Evolutionary conservation across 2,797 vertebrate species (phyloP).

Genomic region (Alca torda): DNA sequence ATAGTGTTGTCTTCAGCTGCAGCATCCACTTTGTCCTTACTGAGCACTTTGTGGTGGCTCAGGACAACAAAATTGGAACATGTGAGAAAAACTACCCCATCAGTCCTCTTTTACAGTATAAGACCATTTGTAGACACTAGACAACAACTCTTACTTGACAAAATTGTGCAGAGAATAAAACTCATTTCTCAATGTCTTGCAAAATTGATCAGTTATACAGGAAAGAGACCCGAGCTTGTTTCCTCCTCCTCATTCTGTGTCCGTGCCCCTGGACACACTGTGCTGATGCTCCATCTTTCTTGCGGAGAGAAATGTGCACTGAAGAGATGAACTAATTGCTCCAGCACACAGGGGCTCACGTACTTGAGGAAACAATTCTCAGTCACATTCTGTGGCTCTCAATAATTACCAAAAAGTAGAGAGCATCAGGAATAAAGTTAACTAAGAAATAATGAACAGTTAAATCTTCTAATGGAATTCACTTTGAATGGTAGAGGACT

Average conservation of each 20-base stretch:
- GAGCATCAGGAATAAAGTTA: background rate
- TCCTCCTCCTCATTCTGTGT: background rate
- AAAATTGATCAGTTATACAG: background rate
- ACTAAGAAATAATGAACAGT: background rate
- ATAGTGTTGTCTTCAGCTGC: background rate
- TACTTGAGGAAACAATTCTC: background rate
- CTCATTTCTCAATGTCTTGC: background rate
- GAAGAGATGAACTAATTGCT: background rate
- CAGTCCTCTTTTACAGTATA: background rate
- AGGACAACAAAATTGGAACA: background rate
- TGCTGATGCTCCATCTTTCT: background rate
- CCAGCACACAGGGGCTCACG: rapidly evolving
- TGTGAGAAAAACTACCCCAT: background rate
- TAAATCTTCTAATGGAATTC: background rate
- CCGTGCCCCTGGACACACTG: background rate
- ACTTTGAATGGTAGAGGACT: background rate
- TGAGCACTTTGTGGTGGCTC: background rate
- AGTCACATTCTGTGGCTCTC: background rate
- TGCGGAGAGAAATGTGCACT: background rate
- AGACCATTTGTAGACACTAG: background rate
- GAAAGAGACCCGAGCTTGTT: background rate
- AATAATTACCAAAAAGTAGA: background rate
- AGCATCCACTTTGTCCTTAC: background rate
- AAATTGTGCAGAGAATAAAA: background rate
- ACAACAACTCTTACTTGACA: background rate